These are phyloP conservation scores for Rhimphoctona megacephalus DNA, from an alignment of 2,888 invertebrate genomes.

Conservation along the genomic window DNA sequence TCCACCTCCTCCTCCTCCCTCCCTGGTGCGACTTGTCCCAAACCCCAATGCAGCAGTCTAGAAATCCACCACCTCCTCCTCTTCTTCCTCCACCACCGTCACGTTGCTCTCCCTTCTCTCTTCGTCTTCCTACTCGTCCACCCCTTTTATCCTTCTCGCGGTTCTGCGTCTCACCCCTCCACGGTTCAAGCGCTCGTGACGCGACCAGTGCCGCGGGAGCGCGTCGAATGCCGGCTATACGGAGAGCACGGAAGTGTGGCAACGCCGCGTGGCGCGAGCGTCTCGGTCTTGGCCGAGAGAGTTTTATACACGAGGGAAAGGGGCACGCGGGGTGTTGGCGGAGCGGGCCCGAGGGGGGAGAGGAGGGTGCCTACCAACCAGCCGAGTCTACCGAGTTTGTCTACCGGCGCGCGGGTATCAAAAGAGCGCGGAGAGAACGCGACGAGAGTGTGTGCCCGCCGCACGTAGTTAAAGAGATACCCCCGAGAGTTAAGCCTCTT, in stretches of 20 bases:
- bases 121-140: conserved; percentile 56
- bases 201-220: conserved; percentile 68
- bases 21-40: conserved; percentile 54
- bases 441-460: conserved; percentile 71
- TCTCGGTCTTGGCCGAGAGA: conserved; percentile 82
- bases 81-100: conserved; percentile 63
- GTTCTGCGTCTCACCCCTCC: conserved; percentile 61
- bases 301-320: conserved; percentile 78
- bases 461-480: conserved; percentile 64
- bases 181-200: conserved; percentile 56
- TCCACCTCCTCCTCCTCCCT: conserved; percentile 63
- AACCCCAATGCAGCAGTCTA: conserved; percentile 64
- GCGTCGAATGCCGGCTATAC: conserved; percentile 73
- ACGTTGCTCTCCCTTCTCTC: conserved; percentile 59
- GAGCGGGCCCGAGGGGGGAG: conserved; percentile 36
- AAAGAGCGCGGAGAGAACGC: conserved; percentile 80
- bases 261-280: conserved; percentile 82
- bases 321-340: conserved; percentile 22
- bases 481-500: conserved; percentile 60
- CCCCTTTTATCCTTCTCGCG: conserved; percentile 65
- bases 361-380: conserved; percentile 68
- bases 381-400: conserved; percentile 84
- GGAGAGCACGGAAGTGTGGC: conserved; percentile 81
- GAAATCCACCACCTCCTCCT: conserved; percentile 61
- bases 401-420: conserved; percentile 82